Conservation (phyloP, 2,113 vertebrate species). For the Trinectes maculatus region DNA sequence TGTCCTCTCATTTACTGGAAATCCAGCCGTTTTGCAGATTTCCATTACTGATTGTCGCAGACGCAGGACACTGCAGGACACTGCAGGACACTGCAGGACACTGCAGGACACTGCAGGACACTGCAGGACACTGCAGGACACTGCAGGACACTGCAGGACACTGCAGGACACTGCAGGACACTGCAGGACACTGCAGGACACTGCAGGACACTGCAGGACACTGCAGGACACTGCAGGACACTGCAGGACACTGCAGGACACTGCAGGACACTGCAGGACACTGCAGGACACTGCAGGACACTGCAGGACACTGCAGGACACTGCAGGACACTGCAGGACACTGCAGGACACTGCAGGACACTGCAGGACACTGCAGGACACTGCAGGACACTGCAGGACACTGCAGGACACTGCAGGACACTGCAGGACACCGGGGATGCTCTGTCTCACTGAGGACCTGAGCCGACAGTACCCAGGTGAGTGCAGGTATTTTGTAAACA, state of each 20-base stretch:
- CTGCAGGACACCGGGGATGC: slow-evolving; percentile 72
- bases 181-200: slow-evolving; percentile 61
- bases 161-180: slow-evolving; percentile 61
- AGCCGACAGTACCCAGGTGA: slow-evolving; percentile 72
- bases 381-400: slow-evolving; percentile 61
- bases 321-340: slow-evolving; percentile 61
- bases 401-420: slow-evolving; percentile 61
- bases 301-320: slow-evolving; percentile 61
- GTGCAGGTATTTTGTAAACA: slow-evolving; percentile 50
- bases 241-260: slow-evolving; percentile 61
- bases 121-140: slow-evolving; percentile 61
- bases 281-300: slow-evolving; percentile 61
- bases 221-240: slow-evolving; percentile 61
- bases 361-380: slow-evolving; percentile 61
- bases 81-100: slow-evolving; percentile 61
- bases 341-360: slow-evolving; percentile 61
- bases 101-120: slow-evolving; percentile 61
- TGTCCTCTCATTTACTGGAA: slow-evolving; percentile 74
- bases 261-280: slow-evolving; percentile 61
- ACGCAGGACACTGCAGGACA: slow-evolving; percentile 62
- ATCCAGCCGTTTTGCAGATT: slow-evolving; percentile 67
- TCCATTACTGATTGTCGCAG: slow-evolving; percentile 70
- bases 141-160: slow-evolving; percentile 61
- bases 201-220: slow-evolving; percentile 61
- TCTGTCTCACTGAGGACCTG: slow-evolving; percentile 57